Conservation (phyloP, 2,113 vertebrate genomes). For the Nyctereutes procyonoides region DNA sequence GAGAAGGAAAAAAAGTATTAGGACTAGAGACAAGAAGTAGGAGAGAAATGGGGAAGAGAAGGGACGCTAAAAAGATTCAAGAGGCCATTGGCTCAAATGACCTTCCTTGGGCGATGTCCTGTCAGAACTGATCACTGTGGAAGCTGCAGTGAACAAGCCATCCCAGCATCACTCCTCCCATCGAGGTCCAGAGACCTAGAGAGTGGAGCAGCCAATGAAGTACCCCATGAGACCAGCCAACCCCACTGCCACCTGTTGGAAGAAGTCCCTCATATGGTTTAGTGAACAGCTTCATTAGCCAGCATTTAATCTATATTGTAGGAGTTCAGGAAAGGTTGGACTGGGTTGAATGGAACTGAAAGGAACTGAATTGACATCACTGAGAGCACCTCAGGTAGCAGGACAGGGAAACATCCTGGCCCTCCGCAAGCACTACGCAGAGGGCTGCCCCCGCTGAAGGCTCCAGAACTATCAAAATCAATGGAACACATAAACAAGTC, state of each 20-base stretch:
- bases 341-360: neutral
- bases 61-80: neutral
- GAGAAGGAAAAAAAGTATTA: neutral
- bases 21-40: neutral
- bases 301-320: neutral
- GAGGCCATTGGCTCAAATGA: neutral
- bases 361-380: neutral
- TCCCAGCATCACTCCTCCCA: neutral
- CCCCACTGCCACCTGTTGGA: neutral
- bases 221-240: neutral
- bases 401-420: neutral
- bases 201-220: neutral
- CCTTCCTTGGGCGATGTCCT: neutral
- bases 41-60: neutral
- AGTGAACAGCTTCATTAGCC: neutral
- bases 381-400: neutral
- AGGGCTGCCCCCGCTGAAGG: neutral
- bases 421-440: neutral
- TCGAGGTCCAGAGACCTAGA: neutral
- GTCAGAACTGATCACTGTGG: neutral
- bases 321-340: neutral
- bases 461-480: conserved; percentile 51
- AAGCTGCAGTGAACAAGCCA: neutral
- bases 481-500: conserved; percentile 53
- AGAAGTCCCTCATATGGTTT: neutral